Evolutionary conservation across 2,113 vertebrate genomes (phyloP).

Genomic region (Hyla sarda): DNA sequence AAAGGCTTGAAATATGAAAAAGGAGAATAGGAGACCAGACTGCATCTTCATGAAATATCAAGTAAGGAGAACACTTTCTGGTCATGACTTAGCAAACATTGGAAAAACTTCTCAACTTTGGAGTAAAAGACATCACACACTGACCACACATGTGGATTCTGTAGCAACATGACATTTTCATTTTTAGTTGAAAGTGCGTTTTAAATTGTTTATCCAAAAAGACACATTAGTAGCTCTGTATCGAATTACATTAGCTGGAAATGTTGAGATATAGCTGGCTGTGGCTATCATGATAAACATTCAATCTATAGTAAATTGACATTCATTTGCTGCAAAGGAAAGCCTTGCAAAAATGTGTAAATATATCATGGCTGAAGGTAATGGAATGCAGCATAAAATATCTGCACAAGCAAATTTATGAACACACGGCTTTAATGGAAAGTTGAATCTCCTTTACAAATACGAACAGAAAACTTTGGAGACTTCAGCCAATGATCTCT

Average conservation of each 20-base stretch:
- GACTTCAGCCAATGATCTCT: background rate
- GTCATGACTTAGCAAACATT: background rate
- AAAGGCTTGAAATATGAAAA: background rate
- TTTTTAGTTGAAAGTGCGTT: background rate
- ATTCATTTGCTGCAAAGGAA: constrained; percentile 4
- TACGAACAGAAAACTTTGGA: background rate
- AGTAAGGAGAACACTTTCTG: background rate
- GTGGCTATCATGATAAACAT: background rate
- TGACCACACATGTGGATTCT: background rate
- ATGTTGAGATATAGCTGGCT: background rate
- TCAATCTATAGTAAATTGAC: constrained; percentile 5
- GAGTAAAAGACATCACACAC: background rate
- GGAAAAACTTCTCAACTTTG: background rate
- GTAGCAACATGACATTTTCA: background rate
- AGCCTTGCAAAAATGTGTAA: background rate
- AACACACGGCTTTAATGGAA: background rate
- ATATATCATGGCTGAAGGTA: constrained; percentile 9
- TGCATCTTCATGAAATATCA: background rate
- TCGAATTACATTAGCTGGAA: background rate
- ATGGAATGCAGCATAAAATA: background rate
- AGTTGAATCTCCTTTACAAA: background rate
- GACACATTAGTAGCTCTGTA: background rate
- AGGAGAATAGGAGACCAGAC: background rate
- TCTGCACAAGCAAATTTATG: background rate
- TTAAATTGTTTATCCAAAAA: background rate